These are phyloP conservation scores for Hedychridium roseum DNA, from an alignment of 2,888 invertebrate genomes.

Conservation along the genomic window DNA sequence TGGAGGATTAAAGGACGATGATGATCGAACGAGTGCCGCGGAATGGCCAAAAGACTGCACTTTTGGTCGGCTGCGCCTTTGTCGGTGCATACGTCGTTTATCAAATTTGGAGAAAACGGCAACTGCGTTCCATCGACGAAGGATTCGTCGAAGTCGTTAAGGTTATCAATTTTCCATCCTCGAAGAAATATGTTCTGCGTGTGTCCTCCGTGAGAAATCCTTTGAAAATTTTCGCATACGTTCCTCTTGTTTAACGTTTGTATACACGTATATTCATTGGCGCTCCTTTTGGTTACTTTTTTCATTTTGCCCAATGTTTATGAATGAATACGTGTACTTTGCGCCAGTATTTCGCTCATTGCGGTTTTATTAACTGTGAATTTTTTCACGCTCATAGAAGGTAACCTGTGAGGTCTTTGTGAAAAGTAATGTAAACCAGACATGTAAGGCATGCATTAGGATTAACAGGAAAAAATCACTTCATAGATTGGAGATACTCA, in stretches of 20 bases:
- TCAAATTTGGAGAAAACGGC: constrained; percentile 59
- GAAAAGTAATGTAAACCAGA: too few species aligned
- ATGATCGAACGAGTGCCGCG: constrained; percentile 23
- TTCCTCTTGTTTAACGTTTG: background rate
- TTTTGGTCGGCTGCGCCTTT: constrained; percentile 55
- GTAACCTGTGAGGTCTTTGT: too few species aligned
- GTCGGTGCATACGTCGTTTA: constrained; percentile 61
- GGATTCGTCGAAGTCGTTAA: constrained; percentile 63
- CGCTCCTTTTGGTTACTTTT: too few species aligned
- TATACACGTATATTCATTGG: background rate
- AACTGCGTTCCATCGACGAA: constrained; percentile 61
- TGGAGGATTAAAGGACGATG: too few species aligned
- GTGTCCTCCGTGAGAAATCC: background rate
- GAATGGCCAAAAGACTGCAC: constrained; percentile 35
- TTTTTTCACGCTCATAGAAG: too few species aligned
- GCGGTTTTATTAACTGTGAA: background rate
- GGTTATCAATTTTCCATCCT: constrained; percentile 39
- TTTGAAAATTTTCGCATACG: background rate
- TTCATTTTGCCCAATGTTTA: background rate
- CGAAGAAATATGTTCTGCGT: background rate
- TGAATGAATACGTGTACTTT: background rate
- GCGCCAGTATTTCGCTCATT: background rate
- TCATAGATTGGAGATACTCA: constrained; percentile 59
- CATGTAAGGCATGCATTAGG: too few species aligned
- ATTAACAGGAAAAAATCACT: constrained; percentile 1